These are phyloP conservation scores for Columba guinea DNA, from an alignment of 2,797 vertebrate genomes.

Conservation along the genomic window DNA sequence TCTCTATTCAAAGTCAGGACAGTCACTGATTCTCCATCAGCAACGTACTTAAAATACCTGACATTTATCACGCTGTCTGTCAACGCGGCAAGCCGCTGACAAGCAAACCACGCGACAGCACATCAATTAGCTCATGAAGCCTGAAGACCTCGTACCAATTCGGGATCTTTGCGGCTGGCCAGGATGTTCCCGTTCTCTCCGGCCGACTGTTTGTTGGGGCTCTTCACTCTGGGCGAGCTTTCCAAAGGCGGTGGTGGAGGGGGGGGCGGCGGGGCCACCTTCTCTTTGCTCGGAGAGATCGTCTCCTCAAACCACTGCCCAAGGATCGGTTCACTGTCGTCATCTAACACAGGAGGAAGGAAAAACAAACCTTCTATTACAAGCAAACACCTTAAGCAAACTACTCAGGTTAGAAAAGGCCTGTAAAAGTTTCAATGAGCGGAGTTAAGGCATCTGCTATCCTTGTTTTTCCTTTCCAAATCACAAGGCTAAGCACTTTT, in stretches of 20 bases:
- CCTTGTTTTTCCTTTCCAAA: neutral
- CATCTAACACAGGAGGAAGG: conserved; percentile 79
- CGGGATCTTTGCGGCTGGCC: conserved; percentile 96
- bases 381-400: neutral
- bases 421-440: neutral
- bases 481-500: neutral
- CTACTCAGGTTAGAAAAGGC: neutral
- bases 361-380: neutral
- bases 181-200: conserved; percentile 97
- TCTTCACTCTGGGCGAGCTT: conserved; percentile 92
- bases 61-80: neutral
- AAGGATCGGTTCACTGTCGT: conserved; percentile 98
- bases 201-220: conserved; percentile 91
- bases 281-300: conserved; percentile 97
- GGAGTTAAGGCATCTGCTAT: neutral
- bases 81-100: neutral
- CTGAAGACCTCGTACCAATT: conserved; percentile 84
- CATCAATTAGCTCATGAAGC: neutral
- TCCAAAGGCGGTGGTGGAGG: conserved; percentile 92
- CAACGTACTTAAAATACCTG: neutral
- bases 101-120: neutral
- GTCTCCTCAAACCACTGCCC: conserved; percentile 99
- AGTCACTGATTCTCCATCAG: neutral
- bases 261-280: conserved; percentile 91
- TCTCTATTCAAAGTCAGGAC: neutral